These are phyloP conservation scores for Petroica traversi DNA, from an alignment of 2,113 vertebrate genomes.

Conservation along the genomic window DNA sequence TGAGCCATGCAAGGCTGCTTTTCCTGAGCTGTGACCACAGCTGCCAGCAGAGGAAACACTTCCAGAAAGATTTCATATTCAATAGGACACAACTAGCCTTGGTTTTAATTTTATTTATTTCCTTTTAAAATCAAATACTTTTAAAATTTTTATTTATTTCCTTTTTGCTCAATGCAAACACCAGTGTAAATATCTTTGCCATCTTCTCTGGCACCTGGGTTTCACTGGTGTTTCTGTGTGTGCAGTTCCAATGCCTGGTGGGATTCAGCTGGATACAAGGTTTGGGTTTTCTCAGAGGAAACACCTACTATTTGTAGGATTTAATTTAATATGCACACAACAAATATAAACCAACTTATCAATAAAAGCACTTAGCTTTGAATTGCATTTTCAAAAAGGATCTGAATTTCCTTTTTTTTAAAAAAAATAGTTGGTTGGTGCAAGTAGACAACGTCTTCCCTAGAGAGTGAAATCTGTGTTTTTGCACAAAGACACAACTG, in stretches of 20 bases:
- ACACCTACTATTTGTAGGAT: background rate
- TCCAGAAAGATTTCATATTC: background rate
- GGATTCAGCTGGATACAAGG: background rate
- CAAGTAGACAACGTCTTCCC: background rate
- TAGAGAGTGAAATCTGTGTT: background rate
- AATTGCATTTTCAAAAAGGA: background rate
- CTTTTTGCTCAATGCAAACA: background rate
- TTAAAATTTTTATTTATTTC: background rate
- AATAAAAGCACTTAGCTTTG: background rate
- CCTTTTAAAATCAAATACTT: background rate
- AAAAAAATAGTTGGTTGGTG: background rate
- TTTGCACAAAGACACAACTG: background rate
- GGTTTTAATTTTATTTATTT: background rate
- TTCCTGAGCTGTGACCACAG: background rate
- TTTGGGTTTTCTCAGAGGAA: background rate
- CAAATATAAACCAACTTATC: background rate
- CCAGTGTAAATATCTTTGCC: no score
- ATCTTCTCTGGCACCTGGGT: background rate
- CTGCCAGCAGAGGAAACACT: background rate
- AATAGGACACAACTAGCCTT: background rate
- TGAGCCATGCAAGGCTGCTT: background rate
- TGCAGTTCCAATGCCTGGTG: background rate
- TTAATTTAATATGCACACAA: background rate
- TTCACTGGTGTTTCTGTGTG: background rate
- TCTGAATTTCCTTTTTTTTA: background rate